Evolutionary conservation across 2,888 invertebrate species (phyloP).

Genomic region (Eutolmus rufibarbis): DNA sequence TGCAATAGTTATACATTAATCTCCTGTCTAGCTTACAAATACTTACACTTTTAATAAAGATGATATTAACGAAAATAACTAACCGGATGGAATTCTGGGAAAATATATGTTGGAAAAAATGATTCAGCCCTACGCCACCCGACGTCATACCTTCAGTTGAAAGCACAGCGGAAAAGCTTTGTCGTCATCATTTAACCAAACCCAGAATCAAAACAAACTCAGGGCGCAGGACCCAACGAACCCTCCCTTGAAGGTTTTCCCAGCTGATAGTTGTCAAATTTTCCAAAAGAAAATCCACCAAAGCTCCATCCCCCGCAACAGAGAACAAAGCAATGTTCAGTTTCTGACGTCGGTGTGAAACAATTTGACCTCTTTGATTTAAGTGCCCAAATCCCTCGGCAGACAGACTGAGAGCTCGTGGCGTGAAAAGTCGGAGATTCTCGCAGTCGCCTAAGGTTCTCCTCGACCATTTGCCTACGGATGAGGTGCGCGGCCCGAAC

Average conservation of each 20-base stretch:
- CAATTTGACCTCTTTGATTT: background rate
- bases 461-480: background rate
- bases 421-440: background rate
- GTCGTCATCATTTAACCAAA: constrained; percentile 12
- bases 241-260: constrained; percentile 26
- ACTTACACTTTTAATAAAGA: too few relatives aligned
- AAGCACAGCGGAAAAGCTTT: background rate
- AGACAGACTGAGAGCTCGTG: background rate
- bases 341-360: background rate
- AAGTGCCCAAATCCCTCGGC: background rate
- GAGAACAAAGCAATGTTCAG: background rate
- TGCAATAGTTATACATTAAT: too few relatives aligned
- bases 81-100: background rate
- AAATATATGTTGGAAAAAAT: background rate
- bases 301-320: background rate
- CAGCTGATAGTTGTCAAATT: constrained; percentile 30
- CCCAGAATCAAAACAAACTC: constrained; percentile 2
- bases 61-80: too few relatives aligned
- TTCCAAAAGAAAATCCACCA: background rate
- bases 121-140: background rate
- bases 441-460: background rate
- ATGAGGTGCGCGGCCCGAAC: background rate
- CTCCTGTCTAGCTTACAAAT: too few relatives aligned
- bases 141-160: background rate
- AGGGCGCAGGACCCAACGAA: background rate